Base-by-base conservation (phyloP, 2,888 invertebrate species). In the Drosophila suboccidentalis region DNA sequence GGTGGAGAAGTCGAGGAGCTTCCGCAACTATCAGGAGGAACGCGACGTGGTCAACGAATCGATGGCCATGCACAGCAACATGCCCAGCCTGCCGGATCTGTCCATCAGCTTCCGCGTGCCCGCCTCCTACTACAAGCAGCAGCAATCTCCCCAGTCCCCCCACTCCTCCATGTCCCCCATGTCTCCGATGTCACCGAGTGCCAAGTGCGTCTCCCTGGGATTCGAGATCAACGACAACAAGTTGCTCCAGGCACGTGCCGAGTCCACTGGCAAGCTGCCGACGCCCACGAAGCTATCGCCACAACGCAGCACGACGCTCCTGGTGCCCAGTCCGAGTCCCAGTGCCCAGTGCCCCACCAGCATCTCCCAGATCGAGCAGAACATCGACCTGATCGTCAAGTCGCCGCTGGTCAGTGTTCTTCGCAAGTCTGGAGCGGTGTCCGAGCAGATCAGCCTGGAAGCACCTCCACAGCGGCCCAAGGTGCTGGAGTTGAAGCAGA, bases 1-100 rank as follows among this genome's bases (percentile, higher is more conserved):
- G 22, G 94, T 96, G 26, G 94, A 95, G 55, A 96, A 96, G 90
- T 95, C 96, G 2, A 95, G 95, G 75, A 96, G 96, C 87, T 96
- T 96, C 92, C 94, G 95, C 84, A 94, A 94, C 89, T 94, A 94
- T 72, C 94, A 94, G 36, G 94, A 94, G 79, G 89, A 90, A 4
- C 77, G 66, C 10, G 58, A 75, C 36, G 54, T 60, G 3, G 39
- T 53, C 9, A 66, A 22, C 19, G 44, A 72, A 1, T n/a, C 63
- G 11, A 10, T 50, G 38, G 50, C 53, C 10, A 72, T 88, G 51
- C 91, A 87, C 68, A 90, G 75, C 51, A 91, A 91, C 54, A 91
- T 92, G 90, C 92, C 92, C 69, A 92, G 91, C 72, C 75, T 92
- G 63, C 92, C 92, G n/a, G 92, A 92, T 69, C 80, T 92, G 34